Conservation (phyloP, 2,888 invertebrate genomes). For the Cheilosia vernalis region DNA sequence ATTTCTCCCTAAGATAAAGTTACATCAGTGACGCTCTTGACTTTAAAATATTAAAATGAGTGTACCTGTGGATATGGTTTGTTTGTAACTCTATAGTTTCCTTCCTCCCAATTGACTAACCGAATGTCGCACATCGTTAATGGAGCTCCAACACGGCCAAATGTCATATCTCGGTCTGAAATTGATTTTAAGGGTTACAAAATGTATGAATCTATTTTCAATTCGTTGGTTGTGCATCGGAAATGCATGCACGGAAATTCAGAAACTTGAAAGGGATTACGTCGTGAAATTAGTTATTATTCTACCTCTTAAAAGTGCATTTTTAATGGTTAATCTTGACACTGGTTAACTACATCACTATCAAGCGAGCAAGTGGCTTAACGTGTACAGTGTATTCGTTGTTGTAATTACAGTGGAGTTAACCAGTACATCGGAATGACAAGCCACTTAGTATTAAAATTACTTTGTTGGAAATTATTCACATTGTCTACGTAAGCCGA, state of each 20-base stretch:
- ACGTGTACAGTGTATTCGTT: too few species aligned
- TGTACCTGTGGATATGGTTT: constrained; percentile 89
- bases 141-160: constrained; percentile 95
- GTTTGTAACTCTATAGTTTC: constrained; percentile 94
- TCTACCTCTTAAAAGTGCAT: too few species aligned
- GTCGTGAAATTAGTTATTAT: too few species aligned
- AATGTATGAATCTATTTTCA: not conserved
- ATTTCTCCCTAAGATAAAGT: constrained; percentile 87
- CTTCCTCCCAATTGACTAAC: constrained; percentile 97
- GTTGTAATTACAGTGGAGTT: too few species aligned
- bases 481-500: too few species aligned
- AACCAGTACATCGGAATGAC: too few species aligned
- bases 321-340: too few species aligned
- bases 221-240: not conserved
- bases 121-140: constrained; percentile 92
- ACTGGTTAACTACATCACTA: too few species aligned
- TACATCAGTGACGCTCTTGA: not conserved
- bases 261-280: too few species aligned
- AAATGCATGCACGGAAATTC: not conserved
- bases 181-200: not conserved
- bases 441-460: too few species aligned
- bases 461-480: too few species aligned
- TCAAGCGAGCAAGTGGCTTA: too few species aligned
- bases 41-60: not conserved
- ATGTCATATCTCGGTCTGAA: constrained; percentile 84